Percentiles rank a stretch among this genome's conserved stretches.
Evolutionary conservation across 2,113 vertebrate species (phyloP).

Genomic region (Pteruthius melanotis): DNA sequence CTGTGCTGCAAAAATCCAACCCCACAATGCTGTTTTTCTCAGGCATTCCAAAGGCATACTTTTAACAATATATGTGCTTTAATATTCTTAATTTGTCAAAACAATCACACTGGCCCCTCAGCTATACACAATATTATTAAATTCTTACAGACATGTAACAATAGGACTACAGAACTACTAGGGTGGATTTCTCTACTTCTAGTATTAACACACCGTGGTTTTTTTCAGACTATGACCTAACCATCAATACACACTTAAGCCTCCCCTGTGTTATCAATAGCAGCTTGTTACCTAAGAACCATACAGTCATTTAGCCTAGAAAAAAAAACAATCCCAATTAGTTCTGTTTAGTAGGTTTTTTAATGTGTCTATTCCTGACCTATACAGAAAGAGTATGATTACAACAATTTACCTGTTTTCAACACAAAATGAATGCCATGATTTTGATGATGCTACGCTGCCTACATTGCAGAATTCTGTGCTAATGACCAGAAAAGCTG

Average conservation of each 20-base stretch:
- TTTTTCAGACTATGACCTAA: not conserved
- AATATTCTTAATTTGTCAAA: not conserved
- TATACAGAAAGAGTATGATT: not conserved
- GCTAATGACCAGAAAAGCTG: not conserved
- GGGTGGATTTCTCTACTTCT: not conserved
- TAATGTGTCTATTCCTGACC: not conserved
- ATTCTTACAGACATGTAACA: not conserved
- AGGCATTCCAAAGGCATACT: not conserved
- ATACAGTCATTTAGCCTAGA: not conserved
- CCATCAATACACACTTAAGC: not conserved
- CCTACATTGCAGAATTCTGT: not conserved
- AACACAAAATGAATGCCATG: not conserved
- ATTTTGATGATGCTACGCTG: not conserved
- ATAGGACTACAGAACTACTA: not conserved
- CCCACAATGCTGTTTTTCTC: not conserved
- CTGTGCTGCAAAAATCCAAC: not conserved
- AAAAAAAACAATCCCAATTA: not conserved
- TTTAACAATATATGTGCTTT: not conserved
- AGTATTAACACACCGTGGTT: not conserved
- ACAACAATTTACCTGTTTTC: not conserved
- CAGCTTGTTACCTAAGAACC: not conserved
- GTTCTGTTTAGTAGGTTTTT: not conserved
- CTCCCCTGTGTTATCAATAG: not conserved
- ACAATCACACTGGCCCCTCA: not conserved
- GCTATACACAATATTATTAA: not conserved